Base-by-base conservation (phyloP, 2,888 invertebrate species). In the Mimumesa dahlbomi region DNA sequence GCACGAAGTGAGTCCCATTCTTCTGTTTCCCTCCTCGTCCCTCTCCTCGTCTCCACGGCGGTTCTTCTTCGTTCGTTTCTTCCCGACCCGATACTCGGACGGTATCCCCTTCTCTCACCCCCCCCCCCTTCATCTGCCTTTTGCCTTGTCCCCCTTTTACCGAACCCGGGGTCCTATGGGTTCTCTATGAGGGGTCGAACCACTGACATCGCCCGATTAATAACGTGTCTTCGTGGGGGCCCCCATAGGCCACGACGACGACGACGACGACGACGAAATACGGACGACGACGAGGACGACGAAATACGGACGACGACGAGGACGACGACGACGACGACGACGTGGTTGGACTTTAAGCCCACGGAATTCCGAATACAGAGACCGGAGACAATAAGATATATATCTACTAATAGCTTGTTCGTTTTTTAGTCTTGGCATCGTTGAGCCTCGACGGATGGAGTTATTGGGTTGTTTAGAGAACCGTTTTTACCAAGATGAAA, bases 1-100 rank as follows among this genome's bases (percentile, higher is more conserved):
- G 87, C 87, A 88, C 84, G 84, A 86, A 87, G 83, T 85, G 84
- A 85, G 85, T 84, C 82, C 86, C 87, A 85, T 85, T 86, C 85
- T 85, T 85, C 80, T 80, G 77, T 64, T 69, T 59, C 70, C 66
- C 65, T 74, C 67, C 43, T 43, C 43, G 49, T 49, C 58, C 68
- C 53, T 62, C 59, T 56, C 43, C 48, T 21, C 50, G 48, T 16
- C 42, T 50, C 53, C 48, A 48, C 67, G 34, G 48, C 50, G 43
- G 49, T 63, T 56, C 61, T 50, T 56, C 61, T 50, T 56, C 48
- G 71, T 63, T 63, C 45, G 7, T 63, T 16, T 21, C n/a, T n/a
- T n/a, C n/a, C n/a, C 40, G n/a, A 42, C n/a, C 54, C 70, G 57
- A 69, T 73, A 67, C 56, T 40, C 40, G 11, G 18, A 16, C 57